Evolutionary conservation across 2,113 vertebrate genomes (phyloP).

Genomic region (Columbina picui): DNA sequence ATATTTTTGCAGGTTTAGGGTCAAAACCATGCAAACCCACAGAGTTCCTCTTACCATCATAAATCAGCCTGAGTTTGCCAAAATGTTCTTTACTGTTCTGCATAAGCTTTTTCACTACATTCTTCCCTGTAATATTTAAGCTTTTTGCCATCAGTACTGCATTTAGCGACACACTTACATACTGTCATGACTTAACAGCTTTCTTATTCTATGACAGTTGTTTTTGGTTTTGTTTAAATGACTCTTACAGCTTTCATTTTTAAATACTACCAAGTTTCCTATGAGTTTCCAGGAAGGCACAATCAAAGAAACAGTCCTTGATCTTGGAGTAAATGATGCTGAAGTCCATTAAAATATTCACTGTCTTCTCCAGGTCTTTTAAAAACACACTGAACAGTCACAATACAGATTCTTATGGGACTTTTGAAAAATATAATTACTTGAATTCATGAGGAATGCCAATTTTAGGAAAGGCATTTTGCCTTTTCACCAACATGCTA

Average conservation of each 20-base stretch:
- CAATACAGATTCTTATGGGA: neutral
- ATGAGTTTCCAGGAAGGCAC: neutral
- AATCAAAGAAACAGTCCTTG: neutral
- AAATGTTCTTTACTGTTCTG: constrained; percentile 3
- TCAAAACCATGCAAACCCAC: constrained; percentile 61
- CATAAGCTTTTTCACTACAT: neutral
- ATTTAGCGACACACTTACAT: neutral
- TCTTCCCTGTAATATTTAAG: neutral
- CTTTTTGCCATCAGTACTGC: neutral
- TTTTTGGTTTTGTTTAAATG: neutral
- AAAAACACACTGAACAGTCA: neutral
- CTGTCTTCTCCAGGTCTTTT: neutral
- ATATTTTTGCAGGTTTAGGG: constrained; percentile 61
- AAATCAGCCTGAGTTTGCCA: constrained; percentile 56
- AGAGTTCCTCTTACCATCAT: constrained; percentile 35
- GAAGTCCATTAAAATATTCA: neutral
- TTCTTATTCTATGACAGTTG: neutral
- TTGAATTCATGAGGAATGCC: neutral
- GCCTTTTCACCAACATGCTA: neutral
- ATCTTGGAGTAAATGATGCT: neutral
- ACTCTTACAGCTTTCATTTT: neutral
- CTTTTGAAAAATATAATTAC: neutral
- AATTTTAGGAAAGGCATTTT: neutral
- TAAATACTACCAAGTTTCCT: neutral
- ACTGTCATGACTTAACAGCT: neutral